phyloP scores from a whole-genome alignment of 2,888 invertebrate genomes.

The Volucella inanis region DNA sequence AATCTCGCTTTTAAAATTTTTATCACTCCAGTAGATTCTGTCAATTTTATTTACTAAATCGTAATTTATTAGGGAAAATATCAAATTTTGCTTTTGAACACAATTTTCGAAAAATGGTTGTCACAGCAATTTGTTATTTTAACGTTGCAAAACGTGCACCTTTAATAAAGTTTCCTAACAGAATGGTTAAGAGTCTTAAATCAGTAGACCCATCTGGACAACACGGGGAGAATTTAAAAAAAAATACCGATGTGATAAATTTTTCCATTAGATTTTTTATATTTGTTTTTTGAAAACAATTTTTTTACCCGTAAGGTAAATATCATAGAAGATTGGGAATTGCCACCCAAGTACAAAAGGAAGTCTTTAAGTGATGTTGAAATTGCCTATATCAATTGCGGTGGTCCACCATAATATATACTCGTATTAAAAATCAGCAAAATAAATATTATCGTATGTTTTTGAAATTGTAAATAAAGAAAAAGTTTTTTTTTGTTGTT shows the following conservation, averaged over 20 bases:
- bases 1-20: no score
- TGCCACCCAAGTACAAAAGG: conserved; percentile 87
- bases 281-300: background rate
- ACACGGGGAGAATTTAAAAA: background rate
- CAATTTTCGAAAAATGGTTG: background rate
- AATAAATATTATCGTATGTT: no score
- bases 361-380: conserved; percentile 86
- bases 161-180: background rate
- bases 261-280: background rate
- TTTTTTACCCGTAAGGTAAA: conserved; percentile 71
- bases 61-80: no score
- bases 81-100: no score
- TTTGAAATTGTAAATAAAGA: no score
- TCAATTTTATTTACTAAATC: no score
- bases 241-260: background rate
- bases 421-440: no score
- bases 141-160: background rate
- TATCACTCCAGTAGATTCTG: no score
- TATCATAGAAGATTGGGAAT: conserved; percentile 87
- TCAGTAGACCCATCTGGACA: background rate
- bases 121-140: background rate
- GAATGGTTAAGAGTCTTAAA: background rate
- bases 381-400: conserved; percentile 89
- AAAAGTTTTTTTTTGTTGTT: no score
- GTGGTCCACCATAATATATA: conserved; percentile 81